Evolutionary conservation across 2,888 invertebrate genomes (phyloP), one percentile per base, ranked within the genome.

Genomic region (Pheosia tremula): DNA sequence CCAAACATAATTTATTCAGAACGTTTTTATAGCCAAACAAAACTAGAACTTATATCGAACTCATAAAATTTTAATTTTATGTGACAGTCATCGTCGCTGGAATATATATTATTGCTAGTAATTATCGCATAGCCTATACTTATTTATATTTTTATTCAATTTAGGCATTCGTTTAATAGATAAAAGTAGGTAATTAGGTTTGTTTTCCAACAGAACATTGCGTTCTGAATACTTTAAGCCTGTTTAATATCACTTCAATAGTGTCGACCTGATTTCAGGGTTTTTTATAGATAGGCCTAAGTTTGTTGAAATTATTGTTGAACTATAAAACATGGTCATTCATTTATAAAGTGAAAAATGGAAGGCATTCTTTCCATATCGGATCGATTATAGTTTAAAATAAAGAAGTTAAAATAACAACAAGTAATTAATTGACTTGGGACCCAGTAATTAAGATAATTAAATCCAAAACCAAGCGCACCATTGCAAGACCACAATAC

Each of bases 131-230:
- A 11, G 11, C 47, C n/a, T 47, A 47, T n/a, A n/a, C 11, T 47
- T 45, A 9, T 3, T n/a, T 11, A n/a, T 47, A n/a, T 0, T n/a
- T 11, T 47, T 47, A 47, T 4, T n/a, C n/a, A 47, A 47, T 47
- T 47, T 47, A n/a, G 47, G 5, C 47, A 39, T 55, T 55, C 8
- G 8, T 11, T 11, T 11, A 39, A 7, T 55, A 39, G 38, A 6
- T 39, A 38, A 4, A 55, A 55, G 55, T 39, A 55, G 55, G 39
- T 39, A 55, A 55, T 55, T 39, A 39, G 55, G 55, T 55, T 39
- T 55, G 55, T 55, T 55, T 39, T 55, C 37, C 7, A 3, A 3
- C 13, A 3, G 7, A n/a, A 8, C 24, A 24, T 24, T n/a, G 13
- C 43, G 56, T 56, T 1, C 56, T n/a, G 45, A 56, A 56, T 56